Evolutionary conservation across 2,797 vertebrate species (phyloP), one percentile per base, ranked within the genome.

Genomic region (Notolabrus celidotus): DNA sequence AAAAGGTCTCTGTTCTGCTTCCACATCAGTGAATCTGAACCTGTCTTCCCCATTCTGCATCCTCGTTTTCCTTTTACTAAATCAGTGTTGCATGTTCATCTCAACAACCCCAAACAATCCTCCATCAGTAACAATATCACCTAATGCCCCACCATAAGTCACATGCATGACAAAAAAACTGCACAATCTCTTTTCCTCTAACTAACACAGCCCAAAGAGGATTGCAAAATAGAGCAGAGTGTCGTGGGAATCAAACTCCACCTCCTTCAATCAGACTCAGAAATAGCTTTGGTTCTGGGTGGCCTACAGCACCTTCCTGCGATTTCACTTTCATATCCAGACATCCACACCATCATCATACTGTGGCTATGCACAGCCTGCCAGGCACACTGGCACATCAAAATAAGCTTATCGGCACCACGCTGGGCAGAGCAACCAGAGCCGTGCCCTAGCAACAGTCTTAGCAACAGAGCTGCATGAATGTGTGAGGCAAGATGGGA

Each of bases 371-470:
- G 15, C 56, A 38, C 41, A 59, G 33, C 41, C 45, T 77, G 68
- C 70, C 57, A n/a, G 39, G 74, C 42, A 49, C 59, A 62, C 56
- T 56, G 75, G 76, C 74, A 84, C 38, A 20, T 25, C 55, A 77
- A 67, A 63, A 59, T 79, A 58, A 10, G 74, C 86, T 77, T 67
- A 51, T 23, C 59, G 49, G 67, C 74, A 77, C 33, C 77, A 58
- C 72, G 33, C 59, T 55, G 69, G 46, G 76, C 71, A 23, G 56
- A 71, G 62, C 65, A 46, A 50, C 72, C 71, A 22, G 51, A 52
- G 59, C 65, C 54, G 53, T 90, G 86, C 86, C 90, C 74, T 92
- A 88, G 88, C 92, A 92, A 93, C 89, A 74, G 78, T 72, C 88
- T 71, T 88, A 86, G 89, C 79, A 92, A 92, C 90, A 20, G 33